These are phyloP conservation scores for Pogonognathellus flavescens DNA, from an alignment of 1,140 invertebrate species.

Conservation along the genomic window DNA sequence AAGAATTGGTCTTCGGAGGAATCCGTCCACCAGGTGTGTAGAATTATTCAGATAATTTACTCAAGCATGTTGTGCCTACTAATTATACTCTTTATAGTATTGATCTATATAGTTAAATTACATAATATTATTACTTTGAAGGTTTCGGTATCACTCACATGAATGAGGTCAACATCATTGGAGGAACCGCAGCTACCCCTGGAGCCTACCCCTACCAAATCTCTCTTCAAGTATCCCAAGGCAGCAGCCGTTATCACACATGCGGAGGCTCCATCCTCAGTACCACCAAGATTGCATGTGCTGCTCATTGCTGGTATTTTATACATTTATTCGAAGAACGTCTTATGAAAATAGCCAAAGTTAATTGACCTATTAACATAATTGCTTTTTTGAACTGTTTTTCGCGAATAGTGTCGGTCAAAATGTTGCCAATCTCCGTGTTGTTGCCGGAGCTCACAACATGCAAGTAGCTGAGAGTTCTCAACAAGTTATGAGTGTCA, in stretches of 20 bases:
- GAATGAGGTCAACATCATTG: slow-evolving; percentile 39
- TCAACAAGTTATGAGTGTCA: slow-evolving; percentile 71
- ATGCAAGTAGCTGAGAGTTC: slow-evolving; percentile 68
- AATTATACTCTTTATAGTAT: no score
- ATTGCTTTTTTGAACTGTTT: neutral
- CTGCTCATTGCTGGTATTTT: slow-evolving; percentile 50
- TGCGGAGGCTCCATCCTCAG: slow-evolving; percentile 36
- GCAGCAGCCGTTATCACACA: neutral
- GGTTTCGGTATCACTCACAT: slow-evolving; percentile 24
- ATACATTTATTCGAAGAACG: no score
- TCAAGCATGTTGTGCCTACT: no score
- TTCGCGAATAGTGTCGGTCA: slow-evolving; percentile 31
- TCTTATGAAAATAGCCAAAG: no score
- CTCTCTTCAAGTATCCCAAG: slow-evolving; percentile 30
- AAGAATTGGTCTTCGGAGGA: slow-evolving; percentile 34
- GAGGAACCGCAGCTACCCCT: slow-evolving; percentile 31
- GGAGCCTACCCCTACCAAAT: slow-evolving; percentile 48
- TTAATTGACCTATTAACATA: no score
- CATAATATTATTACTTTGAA: no score
- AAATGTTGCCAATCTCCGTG: slow-evolving; percentile 55
- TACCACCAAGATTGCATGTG: slow-evolving; percentile 43
- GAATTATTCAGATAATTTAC: no score
- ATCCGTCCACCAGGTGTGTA: slow-evolving; percentile 5
- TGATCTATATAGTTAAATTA: no score
- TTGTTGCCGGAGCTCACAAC: slow-evolving; percentile 70